Percentiles rank a stretch among this genome's conserved stretches.
These are phyloP conservation scores for Ametastegia equiseti DNA, from an alignment of 2,888 invertebrate species.

Conservation along the genomic window DNA sequence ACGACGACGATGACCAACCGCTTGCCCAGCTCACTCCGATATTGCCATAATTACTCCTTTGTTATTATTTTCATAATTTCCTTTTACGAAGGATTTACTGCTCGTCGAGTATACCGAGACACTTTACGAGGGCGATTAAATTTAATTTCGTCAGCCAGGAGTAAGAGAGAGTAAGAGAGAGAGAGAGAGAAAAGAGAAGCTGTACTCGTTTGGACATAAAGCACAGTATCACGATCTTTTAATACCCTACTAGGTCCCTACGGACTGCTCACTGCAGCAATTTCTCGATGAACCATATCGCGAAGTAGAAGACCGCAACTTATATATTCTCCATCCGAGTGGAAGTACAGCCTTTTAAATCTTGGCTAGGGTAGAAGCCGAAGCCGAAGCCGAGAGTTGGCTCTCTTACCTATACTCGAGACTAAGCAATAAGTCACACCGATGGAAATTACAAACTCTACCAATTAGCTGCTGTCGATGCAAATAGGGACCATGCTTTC, in stretches of 20 bases:
- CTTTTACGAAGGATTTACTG: constrained; percentile 44
- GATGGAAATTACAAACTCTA: constrained; percentile 28
- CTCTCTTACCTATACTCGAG: background rate
- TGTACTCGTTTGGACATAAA: constrained; percentile 38
- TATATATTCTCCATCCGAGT: constrained; percentile 1
- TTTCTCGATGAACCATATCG: constrained; percentile 42
- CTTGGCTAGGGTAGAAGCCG: background rate
- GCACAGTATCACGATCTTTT: constrained; percentile 34
- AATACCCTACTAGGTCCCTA: constrained; percentile 14
- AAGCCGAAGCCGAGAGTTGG: too few relatives aligned
- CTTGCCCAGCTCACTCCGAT: constrained; percentile 18
- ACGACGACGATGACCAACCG: constrained; percentile 15
- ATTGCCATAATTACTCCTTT: constrained; percentile 42
- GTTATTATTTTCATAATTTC: constrained; percentile 48
- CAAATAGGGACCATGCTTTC: constrained; percentile 4
- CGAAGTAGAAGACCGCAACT: background rate
- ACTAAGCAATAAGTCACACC: constrained; percentile 23
- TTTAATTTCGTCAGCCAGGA: constrained; percentile 40
- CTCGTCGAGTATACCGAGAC: constrained; percentile 32
- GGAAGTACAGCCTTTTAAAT: constrained; percentile 4
- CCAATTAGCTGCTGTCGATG: constrained; percentile 42
- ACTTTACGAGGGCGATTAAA: constrained; percentile 47
- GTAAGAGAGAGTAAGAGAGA: background rate
- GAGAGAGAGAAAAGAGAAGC: background rate
- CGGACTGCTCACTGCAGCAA: background rate